Conservation (phyloP, 30 jellyfish, hydroid and myxozoan species). For the Hydractinia symbiolongicarpus region DNA sequence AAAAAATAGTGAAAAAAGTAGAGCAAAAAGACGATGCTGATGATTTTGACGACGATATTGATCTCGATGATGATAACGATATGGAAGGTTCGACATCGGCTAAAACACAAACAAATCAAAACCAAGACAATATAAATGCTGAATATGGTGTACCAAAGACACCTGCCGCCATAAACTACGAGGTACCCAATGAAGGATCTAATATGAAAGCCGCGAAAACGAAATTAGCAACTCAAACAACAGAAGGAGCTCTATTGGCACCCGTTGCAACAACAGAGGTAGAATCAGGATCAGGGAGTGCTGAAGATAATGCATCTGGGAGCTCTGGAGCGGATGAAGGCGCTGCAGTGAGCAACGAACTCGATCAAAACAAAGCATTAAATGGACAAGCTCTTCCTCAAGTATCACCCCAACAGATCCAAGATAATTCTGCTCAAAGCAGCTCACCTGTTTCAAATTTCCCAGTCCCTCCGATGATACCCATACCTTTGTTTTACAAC, state of each 20-base stretch:
- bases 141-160: background rate
- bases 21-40: background rate
- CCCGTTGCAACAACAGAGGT: background rate
- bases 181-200: background rate
- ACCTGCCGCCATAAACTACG: background rate
- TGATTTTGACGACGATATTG: background rate
- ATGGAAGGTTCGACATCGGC: background rate
- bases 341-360: background rate
- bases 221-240: background rate
- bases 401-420: background rate
- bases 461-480: slow-evolving; percentile 24
- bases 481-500: slow-evolving; percentile 27
- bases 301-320: background rate
- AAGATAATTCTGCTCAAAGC: slow-evolving; percentile 8
- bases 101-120: background rate
- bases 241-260: background rate
- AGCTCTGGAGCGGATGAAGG: background rate
- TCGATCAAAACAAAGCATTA: no score
- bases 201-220: background rate
- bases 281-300: slow-evolving; percentile 18
- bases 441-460: background rate
- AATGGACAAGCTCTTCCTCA: background rate
- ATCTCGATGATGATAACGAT: background rate
- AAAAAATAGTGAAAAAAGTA: background rate
- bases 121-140: background rate